Base-by-base conservation (phyloP, 53 echinoderm and acorn worm genomes). In the Patiria pectinifera region DNA sequence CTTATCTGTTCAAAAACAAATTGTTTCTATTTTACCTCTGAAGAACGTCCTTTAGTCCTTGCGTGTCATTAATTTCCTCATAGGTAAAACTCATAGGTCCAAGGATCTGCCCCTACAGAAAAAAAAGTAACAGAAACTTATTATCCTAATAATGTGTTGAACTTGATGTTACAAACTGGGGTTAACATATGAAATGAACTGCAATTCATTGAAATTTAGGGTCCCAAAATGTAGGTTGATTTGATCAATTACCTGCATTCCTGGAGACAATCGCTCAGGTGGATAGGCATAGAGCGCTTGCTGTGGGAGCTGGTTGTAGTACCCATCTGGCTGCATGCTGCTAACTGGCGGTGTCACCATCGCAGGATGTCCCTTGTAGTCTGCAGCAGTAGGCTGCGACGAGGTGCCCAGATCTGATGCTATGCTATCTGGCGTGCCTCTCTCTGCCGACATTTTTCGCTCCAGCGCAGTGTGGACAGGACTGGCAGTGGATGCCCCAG, bases 371-470 rank as follows among this genome's bases (percentile, higher is more conserved):
- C 63, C 89, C 2, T 79, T 84, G 62, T 92, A 89, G 19, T 94
- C 94, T 25, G 82, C 78, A 14, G 93, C 80, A 15, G 93, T 78
- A 11, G 91, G 90, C 23, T 91, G 94, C 59, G 93, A 91, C 46
- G 89, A 93, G 11, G 96, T 92, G 87, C 96, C 94, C 76, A 91
- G 89, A 84, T 97, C 98, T 22, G 98, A 94, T 53, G 96, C 92
- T 48, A 96, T 94, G 72, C 98, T 97, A 66, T 97, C 98, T 75
- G 98, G 98, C 59, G 98, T 97, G 14, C 95, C 98, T 78, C 98
- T 89, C 25, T 94, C 98, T 60, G 94, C 96, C 35, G 87, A 87
- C n/a, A 82, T 45, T 47, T 89, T 89, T 25, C 89, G 89, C 89
- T 89, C 89, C 45, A 89, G 89, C 19, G 66, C 23, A 22, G 63